phyloP scores from a whole-genome alignment of 2,888 invertebrate genomes.

The Nomada lathburiana region DNA sequence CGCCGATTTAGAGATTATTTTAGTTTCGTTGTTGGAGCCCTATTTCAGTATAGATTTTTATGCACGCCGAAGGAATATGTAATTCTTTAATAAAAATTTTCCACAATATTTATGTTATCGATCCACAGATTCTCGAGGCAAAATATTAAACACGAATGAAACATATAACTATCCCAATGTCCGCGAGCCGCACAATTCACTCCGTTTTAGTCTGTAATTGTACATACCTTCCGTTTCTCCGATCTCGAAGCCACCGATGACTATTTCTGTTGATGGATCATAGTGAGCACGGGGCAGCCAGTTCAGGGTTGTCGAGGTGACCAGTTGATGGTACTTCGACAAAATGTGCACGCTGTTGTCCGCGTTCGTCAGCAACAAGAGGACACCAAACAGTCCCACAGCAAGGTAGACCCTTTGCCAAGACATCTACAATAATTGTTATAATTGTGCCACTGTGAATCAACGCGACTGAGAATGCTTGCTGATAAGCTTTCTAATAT shows the following conservation, averaged over 20 bases:
- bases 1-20: no score
- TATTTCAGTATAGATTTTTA: neutral
- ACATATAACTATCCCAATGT: no score
- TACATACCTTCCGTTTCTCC: conserved; percentile 71
- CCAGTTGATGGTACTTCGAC: conserved; percentile 86
- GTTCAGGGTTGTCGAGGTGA: conserved; percentile 92
- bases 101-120: neutral
- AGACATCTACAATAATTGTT: conserved; percentile 71
- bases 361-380: conserved; percentile 57
- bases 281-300: conserved; percentile 89
- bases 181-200: no score
- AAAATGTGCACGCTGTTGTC: conserved; percentile 84
- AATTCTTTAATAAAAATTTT: neutral
- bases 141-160: no score
- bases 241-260: conserved; percentile 86
- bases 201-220: neutral
- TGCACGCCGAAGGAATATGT: neutral
- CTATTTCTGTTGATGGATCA: conserved; percentile 87
- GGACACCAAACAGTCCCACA: conserved; percentile 60
- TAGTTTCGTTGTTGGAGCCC: no score
- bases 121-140: neutral
- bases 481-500: neutral
- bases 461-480: neutral
- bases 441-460: neutral
- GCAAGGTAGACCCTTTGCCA: conserved; percentile 63